phyloP scores from a whole-genome alignment of 2,113 vertebrate species.

The Panthera leo region DNA sequence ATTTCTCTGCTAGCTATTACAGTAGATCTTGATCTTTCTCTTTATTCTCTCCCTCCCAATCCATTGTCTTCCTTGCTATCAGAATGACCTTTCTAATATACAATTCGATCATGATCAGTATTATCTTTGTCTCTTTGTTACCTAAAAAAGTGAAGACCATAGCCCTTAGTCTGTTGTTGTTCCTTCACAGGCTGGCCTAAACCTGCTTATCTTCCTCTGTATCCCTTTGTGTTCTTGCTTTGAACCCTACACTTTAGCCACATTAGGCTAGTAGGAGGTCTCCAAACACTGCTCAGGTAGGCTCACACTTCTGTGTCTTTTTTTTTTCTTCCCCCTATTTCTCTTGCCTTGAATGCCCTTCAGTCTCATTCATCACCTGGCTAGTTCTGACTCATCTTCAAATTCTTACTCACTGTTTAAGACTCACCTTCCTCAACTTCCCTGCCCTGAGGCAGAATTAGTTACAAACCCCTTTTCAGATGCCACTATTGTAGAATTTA shows the following conservation, averaged over 20 bases:
- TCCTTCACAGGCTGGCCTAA: not conserved
- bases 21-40: not conserved
- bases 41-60: not conserved
- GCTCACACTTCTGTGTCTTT: not conserved
- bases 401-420: conserved; percentile 44
- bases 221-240: not conserved
- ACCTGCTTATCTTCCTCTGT: not conserved
- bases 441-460: conserved; percentile 22
- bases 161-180: not conserved
- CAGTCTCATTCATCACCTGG: not conserved
- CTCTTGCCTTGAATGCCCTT: not conserved
- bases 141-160: not conserved
- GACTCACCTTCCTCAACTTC: conserved; percentile 31
- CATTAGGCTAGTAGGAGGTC: not conserved
- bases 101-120: not conserved
- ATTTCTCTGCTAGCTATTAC: not conserved
- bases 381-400: conserved; percentile 18
- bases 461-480: conserved; percentile 11
- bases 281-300: not conserved
- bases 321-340: not conserved
- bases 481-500: not conserved
- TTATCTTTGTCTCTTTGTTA: not conserved
- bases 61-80: not conserved
- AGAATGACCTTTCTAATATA: not conserved
- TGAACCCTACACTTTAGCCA: not conserved